Percentiles rank a stretch among this genome's conserved stretches.
These are phyloP conservation scores for Eupsilia transversa DNA, from an alignment of 2,888 invertebrate genomes.

Conservation along the genomic window DNA sequence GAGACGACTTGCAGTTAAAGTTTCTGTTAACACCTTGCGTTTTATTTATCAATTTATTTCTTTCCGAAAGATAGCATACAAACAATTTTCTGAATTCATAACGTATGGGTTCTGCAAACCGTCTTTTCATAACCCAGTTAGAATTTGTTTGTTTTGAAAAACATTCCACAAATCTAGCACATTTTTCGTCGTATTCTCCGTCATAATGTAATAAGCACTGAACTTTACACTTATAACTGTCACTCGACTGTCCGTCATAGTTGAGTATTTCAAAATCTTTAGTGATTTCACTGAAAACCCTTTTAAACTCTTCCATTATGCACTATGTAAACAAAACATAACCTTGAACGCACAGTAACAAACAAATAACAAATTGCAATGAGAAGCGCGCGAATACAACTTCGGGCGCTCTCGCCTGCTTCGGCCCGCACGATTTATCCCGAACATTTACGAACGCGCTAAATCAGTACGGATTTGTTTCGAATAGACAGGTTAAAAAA, in stretches of 20 bases:
- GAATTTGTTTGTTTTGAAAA: constrained; percentile 28
- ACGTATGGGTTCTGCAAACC: constrained; percentile 27
- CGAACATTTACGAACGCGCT: too few species aligned
- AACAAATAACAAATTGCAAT: constrained; percentile 15
- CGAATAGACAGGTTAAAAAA: constrained; percentile 1
- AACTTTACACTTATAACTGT: neutral
- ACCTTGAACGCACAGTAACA: constrained; percentile 19
- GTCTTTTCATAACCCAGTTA: constrained; percentile 34
- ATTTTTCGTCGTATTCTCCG: constrained; percentile 17
- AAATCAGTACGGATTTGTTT: neutral
- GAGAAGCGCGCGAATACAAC: constrained; percentile 16
- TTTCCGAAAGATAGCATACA: neutral
- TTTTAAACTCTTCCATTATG: constrained; percentile 22
- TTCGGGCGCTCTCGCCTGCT: constrained; percentile 8
- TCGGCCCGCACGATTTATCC: constrained; percentile 1
- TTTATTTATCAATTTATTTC: too few species aligned
- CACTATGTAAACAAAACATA: constrained; percentile 24
- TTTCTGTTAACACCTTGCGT: too few species aligned
- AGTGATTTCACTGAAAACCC: constrained; percentile 11
- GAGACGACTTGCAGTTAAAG: too few species aligned
- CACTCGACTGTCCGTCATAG: too few species aligned
- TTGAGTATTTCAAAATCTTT: too few species aligned
- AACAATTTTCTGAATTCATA: constrained; percentile 17
- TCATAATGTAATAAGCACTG: constrained; percentile 1
- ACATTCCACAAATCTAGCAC: constrained; percentile 23